phyloP scores from a whole-genome alignment of 2,888 invertebrate species.

The Cataglyphis livida region DNA sequence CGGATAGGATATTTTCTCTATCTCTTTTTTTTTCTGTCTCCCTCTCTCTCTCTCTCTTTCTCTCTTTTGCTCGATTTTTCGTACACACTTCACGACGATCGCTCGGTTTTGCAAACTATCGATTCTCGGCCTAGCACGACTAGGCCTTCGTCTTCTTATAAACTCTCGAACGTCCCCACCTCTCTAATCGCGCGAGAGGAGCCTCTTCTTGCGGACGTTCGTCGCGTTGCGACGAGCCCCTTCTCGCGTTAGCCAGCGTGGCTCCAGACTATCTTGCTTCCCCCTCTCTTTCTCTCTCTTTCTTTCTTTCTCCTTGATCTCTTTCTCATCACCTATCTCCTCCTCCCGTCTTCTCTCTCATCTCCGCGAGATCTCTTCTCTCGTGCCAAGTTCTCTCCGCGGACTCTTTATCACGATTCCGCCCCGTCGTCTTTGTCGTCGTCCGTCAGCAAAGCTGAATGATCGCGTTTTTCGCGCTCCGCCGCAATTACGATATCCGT shows the following conservation, averaged over 20 bases:
- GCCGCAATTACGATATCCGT: slow-evolving; percentile 40
- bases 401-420: slow-evolving; percentile 31
- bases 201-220: slow-evolving; percentile 56
- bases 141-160: slow-evolving; percentile 83
- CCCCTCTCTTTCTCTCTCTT: slow-evolving; percentile 13
- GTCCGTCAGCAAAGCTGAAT: slow-evolving; percentile 30
- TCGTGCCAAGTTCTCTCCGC: background rate
- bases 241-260: slow-evolving; percentile 84
- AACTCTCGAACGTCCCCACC: slow-evolving; percentile 83
- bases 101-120: slow-evolving; percentile 83
- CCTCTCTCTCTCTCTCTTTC: background rate
- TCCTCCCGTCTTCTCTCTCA: background rate
- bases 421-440: slow-evolving; percentile 17
- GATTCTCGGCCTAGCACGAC: slow-evolving; percentile 75
- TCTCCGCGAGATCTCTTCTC: background rate
- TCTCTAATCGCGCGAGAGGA: slow-evolving; percentile 65
- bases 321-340: background rate
- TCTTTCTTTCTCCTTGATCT: background rate
- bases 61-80: slow-evolving; percentile 25
- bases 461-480: slow-evolving; percentile 34
- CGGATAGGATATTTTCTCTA: slow-evolving; percentile 17
- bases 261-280: slow-evolving; percentile 79
- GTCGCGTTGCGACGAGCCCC: slow-evolving; percentile 78
- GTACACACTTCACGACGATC: slow-evolving; percentile 63
- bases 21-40: background rate